Base-by-base conservation (phyloP, 1,140 invertebrate genomes). In the Centruroides vittatus region DNA sequence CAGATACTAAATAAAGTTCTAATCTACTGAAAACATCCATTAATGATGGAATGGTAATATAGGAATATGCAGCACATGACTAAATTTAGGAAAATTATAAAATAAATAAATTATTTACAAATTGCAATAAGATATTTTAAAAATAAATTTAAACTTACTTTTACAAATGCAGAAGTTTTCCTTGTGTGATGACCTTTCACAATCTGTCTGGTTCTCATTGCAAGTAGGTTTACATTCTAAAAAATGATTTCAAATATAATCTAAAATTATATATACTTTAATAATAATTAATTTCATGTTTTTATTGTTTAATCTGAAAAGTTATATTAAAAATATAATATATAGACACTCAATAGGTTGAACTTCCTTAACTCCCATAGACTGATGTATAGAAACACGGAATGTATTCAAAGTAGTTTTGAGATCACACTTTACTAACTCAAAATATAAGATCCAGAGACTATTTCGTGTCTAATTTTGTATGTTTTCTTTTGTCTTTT, bases 31-130 rank as follows among this genome's bases (percentile, higher is more conserved):
- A 79, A 7, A 84, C 79, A 63, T 86, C 85, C 62, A 80, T 80
- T 67, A 98, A 82, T 6, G 93, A 96, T 35, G 94, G 94, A 75
- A 95, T 90, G 2, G 93, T 97, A 48, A 98, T 94, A 72, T 86
- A 97, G 74, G 85, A 86, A 75, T 91, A 98, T 1, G 94, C 93
- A 57, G 89, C 84, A 78, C 93, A 98, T n/a, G 93, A 92, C 74
- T 78, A 64, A 34, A 72, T 66, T 13, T 62, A 52, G 3, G 58
- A 47, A 41, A 49, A 5, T 23, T 35, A 41, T 41, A 41, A 41
- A 41, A 41, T 41, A 41, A 4, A 41, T 7, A 41, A n/a, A 41
- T 41, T 41, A 41, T 41, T 41, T 41, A 7, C 36, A n/a, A 51
- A 35, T 46, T 52, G 60, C 50, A 23, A 56, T 23, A 56, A 4